Conservation (phyloP, 2,797 vertebrate species). For the Loris lydekkerianus region DNA sequence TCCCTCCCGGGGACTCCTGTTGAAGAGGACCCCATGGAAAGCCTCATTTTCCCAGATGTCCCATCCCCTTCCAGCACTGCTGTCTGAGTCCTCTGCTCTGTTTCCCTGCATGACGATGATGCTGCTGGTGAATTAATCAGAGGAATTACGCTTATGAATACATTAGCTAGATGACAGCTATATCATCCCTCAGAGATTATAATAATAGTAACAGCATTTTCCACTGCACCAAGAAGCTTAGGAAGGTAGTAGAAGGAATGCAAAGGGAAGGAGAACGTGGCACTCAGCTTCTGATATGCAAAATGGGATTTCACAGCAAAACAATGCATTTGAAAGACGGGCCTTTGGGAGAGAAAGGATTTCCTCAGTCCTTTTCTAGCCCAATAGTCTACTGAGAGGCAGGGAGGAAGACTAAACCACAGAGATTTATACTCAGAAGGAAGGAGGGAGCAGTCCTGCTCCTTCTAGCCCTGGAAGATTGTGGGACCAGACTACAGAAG, state of each 20-base stretch:
- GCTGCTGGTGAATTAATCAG: neutral
- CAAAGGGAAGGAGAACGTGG: neutral
- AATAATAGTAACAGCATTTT: neutral
- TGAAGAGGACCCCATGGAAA: neutral
- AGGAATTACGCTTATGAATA: neutral
- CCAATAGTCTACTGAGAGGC: neutral
- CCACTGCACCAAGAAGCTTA: neutral
- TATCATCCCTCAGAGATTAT: neutral
- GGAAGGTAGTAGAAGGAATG: neutral
- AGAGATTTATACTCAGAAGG: neutral
- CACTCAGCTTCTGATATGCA: neutral
- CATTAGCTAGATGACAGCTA: too few relatives aligned
- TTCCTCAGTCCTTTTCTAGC: neutral
- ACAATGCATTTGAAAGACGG: neutral
- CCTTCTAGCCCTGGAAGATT: neutral
- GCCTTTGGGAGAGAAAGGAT: neutral
- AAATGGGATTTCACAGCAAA: slow-evolving; percentile 11
- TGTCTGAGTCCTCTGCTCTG: neutral
- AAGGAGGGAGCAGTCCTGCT: neutral
- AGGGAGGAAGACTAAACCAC: neutral
- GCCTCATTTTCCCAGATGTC: too few relatives aligned
- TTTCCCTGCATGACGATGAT: neutral
- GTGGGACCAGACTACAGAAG: neutral
- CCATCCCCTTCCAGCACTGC: neutral
- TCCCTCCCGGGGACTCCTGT: neutral